Evolutionary conservation across 2,888 invertebrate species (phyloP).

Genomic region (Perithous albicinctus): DNA sequence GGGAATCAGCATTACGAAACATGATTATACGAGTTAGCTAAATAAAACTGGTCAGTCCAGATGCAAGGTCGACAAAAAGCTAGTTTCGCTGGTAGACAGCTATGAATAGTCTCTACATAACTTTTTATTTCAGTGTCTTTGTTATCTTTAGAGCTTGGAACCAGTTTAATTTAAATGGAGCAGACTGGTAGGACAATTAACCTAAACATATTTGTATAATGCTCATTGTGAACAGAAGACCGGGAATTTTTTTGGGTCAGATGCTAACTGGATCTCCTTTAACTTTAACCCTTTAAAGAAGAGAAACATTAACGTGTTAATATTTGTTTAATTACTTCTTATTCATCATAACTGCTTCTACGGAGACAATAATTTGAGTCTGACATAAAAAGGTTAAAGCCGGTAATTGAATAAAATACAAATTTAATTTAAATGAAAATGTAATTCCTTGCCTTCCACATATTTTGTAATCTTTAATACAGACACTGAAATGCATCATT

Average conservation of each 20-base stretch:
- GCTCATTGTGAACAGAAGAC: not conserved
- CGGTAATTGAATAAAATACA: too few species aligned
- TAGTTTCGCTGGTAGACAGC: not conserved
- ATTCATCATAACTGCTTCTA: too few species aligned
- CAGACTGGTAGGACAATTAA: conserved; percentile 6
- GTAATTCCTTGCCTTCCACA: too few species aligned
- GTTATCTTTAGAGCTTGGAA: not conserved
- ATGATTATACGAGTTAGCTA: conserved; percentile 19
- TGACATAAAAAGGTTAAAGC: too few species aligned
- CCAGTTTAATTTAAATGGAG: not conserved
- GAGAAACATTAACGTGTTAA: too few species aligned
- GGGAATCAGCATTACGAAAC: conserved; percentile 48
- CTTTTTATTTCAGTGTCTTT: not conserved
- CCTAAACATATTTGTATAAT: not conserved
- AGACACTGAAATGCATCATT: too few species aligned
- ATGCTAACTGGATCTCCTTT: not conserved
- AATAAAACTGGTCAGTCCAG: not conserved
- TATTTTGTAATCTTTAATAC: too few species aligned
- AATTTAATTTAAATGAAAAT: too few species aligned
- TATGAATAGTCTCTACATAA: not conserved
- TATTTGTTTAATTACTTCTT: too few species aligned
- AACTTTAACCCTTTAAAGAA: too few species aligned
- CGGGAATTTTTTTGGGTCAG: not conserved
- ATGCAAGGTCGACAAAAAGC: conserved; percentile 20
- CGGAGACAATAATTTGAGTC: too few species aligned